These are phyloP conservation scores for Drosophila meridiana DNA, from an alignment of 2,888 invertebrate genomes.

Conservation along the genomic window DNA sequence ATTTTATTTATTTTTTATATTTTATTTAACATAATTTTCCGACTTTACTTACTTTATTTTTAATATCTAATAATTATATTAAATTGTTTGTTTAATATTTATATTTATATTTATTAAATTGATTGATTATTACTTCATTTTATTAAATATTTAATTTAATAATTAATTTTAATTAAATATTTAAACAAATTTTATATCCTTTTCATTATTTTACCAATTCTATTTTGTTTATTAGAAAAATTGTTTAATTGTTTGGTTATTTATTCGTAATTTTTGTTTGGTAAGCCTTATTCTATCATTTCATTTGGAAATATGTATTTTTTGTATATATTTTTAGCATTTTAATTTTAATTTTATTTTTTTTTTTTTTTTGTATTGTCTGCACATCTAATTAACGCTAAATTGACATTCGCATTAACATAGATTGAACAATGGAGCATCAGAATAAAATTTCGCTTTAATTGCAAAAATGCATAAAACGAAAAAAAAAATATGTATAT, in stretches of 20 bases:
- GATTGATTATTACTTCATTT: too few species aligned
- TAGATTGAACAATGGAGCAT: conserved; percentile 18
- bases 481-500: conserved; percentile 17
- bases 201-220: too few species aligned
- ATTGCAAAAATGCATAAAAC: conserved; percentile 18
- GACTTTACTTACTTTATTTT: too few species aligned
- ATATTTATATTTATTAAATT: too few species aligned
- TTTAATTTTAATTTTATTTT: background rate
- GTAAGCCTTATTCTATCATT: background rate
- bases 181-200: too few species aligned
- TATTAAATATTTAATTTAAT: too few species aligned
- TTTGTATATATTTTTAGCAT: background rate
- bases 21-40: too few species aligned
- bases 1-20: background rate
- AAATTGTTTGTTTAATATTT: too few species aligned
- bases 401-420: conserved; percentile 42
- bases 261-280: background rate
- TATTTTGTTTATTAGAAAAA: background rate
- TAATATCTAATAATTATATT: too few species aligned
- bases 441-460: conserved; percentile 24
- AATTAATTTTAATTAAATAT: too few species aligned
- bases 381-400: conserved; percentile 56
- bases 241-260: background rate
- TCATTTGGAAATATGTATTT: background rate
- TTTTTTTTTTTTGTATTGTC: background rate